Conservation (phyloP, 2,113 vertebrate species). For the Centropus unirufus region DNA sequence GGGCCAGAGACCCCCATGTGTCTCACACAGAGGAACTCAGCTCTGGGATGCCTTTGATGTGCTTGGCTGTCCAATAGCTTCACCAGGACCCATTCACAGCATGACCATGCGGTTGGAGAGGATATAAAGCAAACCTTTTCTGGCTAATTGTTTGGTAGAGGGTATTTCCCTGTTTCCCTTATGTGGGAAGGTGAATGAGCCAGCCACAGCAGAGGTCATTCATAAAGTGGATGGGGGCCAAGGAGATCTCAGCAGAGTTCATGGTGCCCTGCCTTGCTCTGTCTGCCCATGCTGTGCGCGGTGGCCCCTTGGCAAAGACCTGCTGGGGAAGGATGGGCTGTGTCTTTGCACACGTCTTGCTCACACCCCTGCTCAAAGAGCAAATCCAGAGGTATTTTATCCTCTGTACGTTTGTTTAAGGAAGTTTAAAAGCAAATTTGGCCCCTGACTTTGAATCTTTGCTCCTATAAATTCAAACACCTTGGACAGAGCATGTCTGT, state of each 20-base stretch:
- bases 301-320: background rate
- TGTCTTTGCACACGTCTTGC: background rate
- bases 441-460: conserved; percentile 74
- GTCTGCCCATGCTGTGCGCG: background rate
- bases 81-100: background rate
- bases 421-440: conserved; percentile 83
- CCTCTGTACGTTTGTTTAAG: conserved; percentile 60
- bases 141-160: background rate
- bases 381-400: conserved; percentile 58
- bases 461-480: conserved; percentile 74
- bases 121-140: background rate
- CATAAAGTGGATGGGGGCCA: background rate
- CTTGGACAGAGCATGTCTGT: conserved; percentile 71
- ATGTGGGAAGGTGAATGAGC: background rate
- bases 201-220: background rate
- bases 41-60: background rate
- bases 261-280: fast-evolving
- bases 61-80: background rate
- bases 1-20: fast-evolving
- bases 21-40: background rate
- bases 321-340: background rate
- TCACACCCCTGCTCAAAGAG: conserved; percentile 20
- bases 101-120: fast-evolving
- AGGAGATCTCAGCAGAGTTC: background rate
- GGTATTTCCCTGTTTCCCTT: background rate